Evolutionary conservation across 2,113 vertebrate species (phyloP), one percentile per base, ranked within the genome.

Genomic region (Sinocyclocheilus rhinocerous): DNA sequence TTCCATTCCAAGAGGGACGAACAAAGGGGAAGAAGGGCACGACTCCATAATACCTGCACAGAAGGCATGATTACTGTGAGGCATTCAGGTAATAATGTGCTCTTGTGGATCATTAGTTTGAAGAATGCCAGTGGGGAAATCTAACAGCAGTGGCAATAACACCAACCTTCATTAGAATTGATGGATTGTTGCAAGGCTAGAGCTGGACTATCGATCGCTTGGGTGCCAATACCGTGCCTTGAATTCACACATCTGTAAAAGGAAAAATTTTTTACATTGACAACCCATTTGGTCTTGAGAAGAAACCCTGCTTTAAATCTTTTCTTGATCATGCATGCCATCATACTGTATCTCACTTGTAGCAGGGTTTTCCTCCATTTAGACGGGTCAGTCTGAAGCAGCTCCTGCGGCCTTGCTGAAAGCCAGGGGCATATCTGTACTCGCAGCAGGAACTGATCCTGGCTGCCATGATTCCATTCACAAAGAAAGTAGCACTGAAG

Each of bases 381-480:
- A 95, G 90, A 87, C 93, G 91, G 4, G 85, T 81, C 67, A 96
- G 69, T 61, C 92, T 89, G 92, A 96, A 96, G 90, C 91, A 94
- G 90, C 95, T 93, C 52, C 91, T 92, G 73, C 83, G 92, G 78
- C 94, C 95, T 90, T 95, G 96, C 85, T 95, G 95, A 89, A 95
- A 95, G 65, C 95, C 94, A 0, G 93, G 94, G 20, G 86, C 85
- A 15, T 95, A 95, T 84, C 95, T 93, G 90, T 96, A 95, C 87
- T 96, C 95, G n/a, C 96, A 96, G 92, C 96, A 96, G 29, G 94
- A 94, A 73, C 95, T 96, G 89, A 96, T 94, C 55, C 93, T 90
- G 59, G 94, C 92, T 20, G 83, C 92, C 87, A 92, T 90, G 22
- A 96, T 89, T 73, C 95, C 93, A 15, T 95, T 95, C 11, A 95